Conservation (phyloP, 2,888 invertebrate species). For the Hyalella azteca region DNA sequence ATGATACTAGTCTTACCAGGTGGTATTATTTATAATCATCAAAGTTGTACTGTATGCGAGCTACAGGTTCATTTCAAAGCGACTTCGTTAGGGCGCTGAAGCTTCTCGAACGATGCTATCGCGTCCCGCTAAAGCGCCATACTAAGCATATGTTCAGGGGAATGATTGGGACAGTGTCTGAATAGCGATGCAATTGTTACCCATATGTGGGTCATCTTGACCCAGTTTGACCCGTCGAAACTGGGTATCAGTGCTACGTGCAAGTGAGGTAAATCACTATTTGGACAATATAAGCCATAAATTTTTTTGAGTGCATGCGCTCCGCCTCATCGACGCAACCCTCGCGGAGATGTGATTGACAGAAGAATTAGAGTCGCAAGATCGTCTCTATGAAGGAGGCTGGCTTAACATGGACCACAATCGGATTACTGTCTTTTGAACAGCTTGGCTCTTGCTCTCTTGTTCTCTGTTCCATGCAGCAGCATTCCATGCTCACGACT, state of each 20-base stretch:
- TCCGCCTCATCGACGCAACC: slow-evolving; percentile 6
- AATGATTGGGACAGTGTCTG: too few species aligned
- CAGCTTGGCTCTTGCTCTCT: not conserved
- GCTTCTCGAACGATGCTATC: not conserved
- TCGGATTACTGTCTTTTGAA: slow-evolving; percentile 31
- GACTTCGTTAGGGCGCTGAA: not conserved
- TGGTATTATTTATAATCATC: too few species aligned
- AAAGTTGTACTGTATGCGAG: too few species aligned
- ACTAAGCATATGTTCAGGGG: too few species aligned
- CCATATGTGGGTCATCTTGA: too few species aligned
- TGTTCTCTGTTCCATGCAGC: too few species aligned
- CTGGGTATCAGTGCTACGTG: too few species aligned
- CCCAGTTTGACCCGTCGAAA: too few species aligned
- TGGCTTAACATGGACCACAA: slow-evolving; percentile 22
- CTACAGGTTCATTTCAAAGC: not conserved
- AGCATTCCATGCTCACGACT: slow-evolving; percentile 22
- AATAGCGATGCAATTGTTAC: too few species aligned
- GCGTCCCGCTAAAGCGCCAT: not conserved
- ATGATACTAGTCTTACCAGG: too few species aligned
- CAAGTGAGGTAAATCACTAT: too few species aligned
- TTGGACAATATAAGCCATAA: not conserved
- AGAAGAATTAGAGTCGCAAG: slow-evolving; percentile 20
- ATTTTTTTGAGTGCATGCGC: too few species aligned
- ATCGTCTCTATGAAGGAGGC: slow-evolving; percentile 15
- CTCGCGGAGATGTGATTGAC: slow-evolving; percentile 12